Conservation (phyloP, 2,888 invertebrate species). For the Drosophila niveifrons region DNA sequence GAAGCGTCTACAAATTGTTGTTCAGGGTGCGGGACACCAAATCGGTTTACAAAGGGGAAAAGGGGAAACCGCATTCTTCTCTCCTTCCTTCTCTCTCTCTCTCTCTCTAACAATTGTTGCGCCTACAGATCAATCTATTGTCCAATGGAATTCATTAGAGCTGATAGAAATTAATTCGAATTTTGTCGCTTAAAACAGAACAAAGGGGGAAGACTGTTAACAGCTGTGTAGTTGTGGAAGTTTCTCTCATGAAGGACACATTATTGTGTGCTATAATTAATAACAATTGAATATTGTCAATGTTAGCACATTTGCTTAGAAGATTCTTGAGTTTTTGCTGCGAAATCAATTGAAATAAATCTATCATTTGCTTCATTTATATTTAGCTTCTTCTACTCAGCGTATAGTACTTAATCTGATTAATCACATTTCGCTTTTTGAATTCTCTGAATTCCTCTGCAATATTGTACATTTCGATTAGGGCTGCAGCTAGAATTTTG, state of each 20-base stretch:
- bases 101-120: conserved; percentile 15
- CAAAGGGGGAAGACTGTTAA: background rate
- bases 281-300: background rate
- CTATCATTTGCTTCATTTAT: conserved; percentile 6
- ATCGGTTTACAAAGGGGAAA: conserved; percentile 41
- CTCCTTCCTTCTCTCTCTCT: conserved; percentile 3
- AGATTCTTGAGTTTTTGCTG: background rate
- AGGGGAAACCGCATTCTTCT: conserved; percentile 13
- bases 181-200: conserved; percentile 3
- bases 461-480: conserved; percentile 20
- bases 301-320: background rate
- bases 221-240: background rate
- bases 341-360: conserved; percentile 1
- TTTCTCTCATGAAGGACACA: background rate
- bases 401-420: conserved; percentile 18
- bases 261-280: background rate
- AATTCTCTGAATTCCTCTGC: conserved; percentile 9
- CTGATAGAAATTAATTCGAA: conserved; percentile 18
- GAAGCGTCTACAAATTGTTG: conserved; percentile 37
- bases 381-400: conserved; percentile 14
- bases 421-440: conserved; percentile 20
- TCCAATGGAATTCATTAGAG: conserved; percentile 9
- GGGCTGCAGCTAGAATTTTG: background rate
- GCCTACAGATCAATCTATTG: conserved; percentile 15
- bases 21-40: conserved; percentile 17